Evolutionary conservation across 2,113 vertebrate species (phyloP).

Genomic region (Pagrus major): DNA sequence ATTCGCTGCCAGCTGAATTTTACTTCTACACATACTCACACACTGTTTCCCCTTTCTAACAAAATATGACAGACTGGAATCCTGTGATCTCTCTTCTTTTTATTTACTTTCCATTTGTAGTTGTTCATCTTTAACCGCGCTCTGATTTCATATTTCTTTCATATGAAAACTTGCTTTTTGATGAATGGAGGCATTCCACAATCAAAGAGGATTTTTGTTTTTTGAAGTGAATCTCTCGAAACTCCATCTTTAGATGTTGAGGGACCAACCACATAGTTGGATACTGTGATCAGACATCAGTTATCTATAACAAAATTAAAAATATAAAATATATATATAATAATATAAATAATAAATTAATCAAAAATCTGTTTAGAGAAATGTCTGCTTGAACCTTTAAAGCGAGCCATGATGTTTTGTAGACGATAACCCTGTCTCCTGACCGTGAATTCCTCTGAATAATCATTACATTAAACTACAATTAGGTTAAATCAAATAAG

Average conservation of each 20-base stretch:
- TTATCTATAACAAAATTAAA: no score
- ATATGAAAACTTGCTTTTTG: conserved; percentile 22
- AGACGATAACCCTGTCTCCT: not conserved
- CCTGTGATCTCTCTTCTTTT: conserved; percentile 59
- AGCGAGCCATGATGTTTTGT: not conserved
- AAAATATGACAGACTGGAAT: conserved; percentile 25
- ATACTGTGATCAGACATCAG: conserved; percentile 5
- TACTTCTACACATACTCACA: conserved; percentile 21
- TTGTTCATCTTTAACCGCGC: conserved; percentile 42
- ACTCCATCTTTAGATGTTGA: not conserved
- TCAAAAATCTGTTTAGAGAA: not conserved
- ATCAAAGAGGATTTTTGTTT: conserved; percentile 20
- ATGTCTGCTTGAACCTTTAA: not conserved
- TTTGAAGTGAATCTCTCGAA: conserved; percentile 7
- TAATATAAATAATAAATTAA: not conserved
- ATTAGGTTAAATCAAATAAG: not conserved
- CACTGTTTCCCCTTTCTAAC: conserved; percentile 12
- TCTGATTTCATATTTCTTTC: conserved; percentile 47
- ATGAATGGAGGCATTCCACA: conserved; percentile 10
- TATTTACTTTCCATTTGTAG: conserved; percentile 47
- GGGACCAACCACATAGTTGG: not conserved
- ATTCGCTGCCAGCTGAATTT: conserved; percentile 37
- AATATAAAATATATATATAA: no score
- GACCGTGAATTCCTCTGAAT: not conserved
- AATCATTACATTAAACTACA: not conserved